phyloP scores from a whole-genome alignment of 2,888 invertebrate species.

The Oxyscelio sp. region DNA sequence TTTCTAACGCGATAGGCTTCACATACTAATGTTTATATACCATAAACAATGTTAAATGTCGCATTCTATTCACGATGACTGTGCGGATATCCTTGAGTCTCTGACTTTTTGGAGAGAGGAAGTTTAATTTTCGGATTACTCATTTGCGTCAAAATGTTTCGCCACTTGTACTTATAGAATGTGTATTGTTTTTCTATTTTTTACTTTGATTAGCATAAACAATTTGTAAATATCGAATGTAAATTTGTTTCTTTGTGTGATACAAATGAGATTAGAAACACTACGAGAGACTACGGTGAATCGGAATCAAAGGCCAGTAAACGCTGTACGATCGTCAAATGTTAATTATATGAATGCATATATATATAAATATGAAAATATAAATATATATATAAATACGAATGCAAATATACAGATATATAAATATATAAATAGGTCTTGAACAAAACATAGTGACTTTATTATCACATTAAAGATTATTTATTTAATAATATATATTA shows the following conservation, averaged over 20 bases:
- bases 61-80: conserved; percentile 42
- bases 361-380: too few species aligned
- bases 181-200: conserved; percentile 27
- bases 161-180: background rate
- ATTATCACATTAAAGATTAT: conserved; percentile 88
- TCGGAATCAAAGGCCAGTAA: conserved; percentile 71
- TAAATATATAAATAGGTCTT: conserved; percentile 83
- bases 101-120: background rate
- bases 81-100: conserved; percentile 46
- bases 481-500: conserved; percentile 86
- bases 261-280: conserved; percentile 31
- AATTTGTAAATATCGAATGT: conserved; percentile 59
- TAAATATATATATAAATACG: too few species aligned
- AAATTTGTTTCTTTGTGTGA: conserved; percentile 57
- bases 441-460: conserved; percentile 84
- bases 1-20: conserved; percentile 25
- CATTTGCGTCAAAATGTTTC: conserved; percentile 4
- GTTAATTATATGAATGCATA: too few species aligned
- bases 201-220: conserved; percentile 11
- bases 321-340: conserved; percentile 60
- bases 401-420: too few species aligned
- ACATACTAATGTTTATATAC: conserved; percentile 33
- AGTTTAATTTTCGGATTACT: conserved; percentile 1
- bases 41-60: conserved; percentile 50
- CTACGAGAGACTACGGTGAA: conserved; percentile 45